Evolutionary conservation across 2,888 invertebrate species (phyloP).

Genomic region (Colostygia pectinataria): DNA sequence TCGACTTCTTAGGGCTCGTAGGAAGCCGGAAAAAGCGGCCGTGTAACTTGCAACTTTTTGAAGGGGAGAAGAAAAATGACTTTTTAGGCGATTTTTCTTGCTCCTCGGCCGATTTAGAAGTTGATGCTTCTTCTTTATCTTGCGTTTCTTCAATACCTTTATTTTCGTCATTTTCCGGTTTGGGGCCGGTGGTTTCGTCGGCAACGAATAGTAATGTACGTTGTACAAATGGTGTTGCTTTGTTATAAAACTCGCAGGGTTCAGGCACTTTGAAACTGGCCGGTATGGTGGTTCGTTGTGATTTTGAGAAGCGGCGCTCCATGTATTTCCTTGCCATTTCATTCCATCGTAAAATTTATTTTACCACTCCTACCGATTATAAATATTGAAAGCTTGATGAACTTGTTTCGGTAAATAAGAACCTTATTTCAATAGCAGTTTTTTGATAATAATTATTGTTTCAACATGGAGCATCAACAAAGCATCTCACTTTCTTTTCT

Average conservation of each 20-base stretch:
- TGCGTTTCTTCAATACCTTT: constrained; percentile 46
- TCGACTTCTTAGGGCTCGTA: constrained; percentile 79
- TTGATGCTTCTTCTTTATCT: constrained; percentile 57
- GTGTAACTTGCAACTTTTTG: constrained; percentile 79
- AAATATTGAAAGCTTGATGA: neutral
- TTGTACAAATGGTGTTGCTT: constrained; percentile 79
- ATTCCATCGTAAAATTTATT: constrained; percentile 43
- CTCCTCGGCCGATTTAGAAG: constrained; percentile 66
- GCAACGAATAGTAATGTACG: constrained; percentile 75
- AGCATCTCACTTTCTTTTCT: too few species aligned
- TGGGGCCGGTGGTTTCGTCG: constrained; percentile 73
- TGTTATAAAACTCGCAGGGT: constrained; percentile 75
- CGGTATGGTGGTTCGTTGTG: constrained; percentile 75
- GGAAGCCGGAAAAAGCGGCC: constrained; percentile 79
- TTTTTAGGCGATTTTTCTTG: constrained; percentile 79
- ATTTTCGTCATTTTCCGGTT: constrained; percentile 46
- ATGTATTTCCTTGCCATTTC: constrained; percentile 82
- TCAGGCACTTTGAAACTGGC: constrained; percentile 76
- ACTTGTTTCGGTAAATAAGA: neutral
- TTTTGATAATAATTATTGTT: too few species aligned
- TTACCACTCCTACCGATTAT: constrained; percentile 14
- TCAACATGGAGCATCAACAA: too few species aligned
- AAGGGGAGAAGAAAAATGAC: constrained; percentile 80
- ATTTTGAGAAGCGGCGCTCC: constrained; percentile 77
- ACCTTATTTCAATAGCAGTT: constrained; percentile 43